A percentile compares a stretch with the other conserved stretches of the same genome.
phyloP scores from a whole-genome alignment of 2,113 vertebrate genomes.

The Bombycilla garrulus region DNA sequence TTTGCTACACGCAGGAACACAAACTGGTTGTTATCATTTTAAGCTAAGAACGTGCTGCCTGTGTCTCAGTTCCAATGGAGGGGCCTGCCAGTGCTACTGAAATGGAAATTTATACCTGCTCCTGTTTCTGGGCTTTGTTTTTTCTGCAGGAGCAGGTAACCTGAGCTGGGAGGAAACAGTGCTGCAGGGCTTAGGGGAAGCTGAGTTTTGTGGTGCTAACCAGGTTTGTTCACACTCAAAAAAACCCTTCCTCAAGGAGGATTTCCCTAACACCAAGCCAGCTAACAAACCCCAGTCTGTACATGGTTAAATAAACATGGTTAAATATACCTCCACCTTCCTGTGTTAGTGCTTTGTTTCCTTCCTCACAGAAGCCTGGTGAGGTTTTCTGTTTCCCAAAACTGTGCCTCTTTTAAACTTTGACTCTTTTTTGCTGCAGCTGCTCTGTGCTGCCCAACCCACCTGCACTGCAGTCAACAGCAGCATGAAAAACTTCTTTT shows the following conservation, averaged over 20 bases:
- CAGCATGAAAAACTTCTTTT: not conserved
- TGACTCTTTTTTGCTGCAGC: not conserved
- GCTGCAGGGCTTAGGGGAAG: not conserved
- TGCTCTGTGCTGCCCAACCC: not conserved
- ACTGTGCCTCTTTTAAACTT: not conserved
- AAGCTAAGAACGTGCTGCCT: not conserved
- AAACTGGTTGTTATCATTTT: not conserved
- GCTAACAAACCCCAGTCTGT: not conserved
- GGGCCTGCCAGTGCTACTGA: not conserved
- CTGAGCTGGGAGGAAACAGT: not conserved
- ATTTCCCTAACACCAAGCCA: not conserved
- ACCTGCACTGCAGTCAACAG: conserved; percentile 35
- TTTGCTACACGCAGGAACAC: not conserved
- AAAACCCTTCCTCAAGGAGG: not conserved
- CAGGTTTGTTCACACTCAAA: not conserved
- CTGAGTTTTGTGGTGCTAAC: not conserved
- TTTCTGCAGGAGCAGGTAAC: not conserved
- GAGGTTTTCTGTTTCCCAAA: not conserved
- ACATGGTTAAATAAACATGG: not conserved
- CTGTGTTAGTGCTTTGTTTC: not conserved
- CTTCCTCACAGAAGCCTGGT: not conserved
- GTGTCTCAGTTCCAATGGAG: not conserved
- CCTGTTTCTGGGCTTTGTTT: not conserved
- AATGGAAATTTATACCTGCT: not conserved
- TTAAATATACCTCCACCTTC: not conserved